Evolutionary conservation across 2,888 invertebrate genomes (phyloP), one percentile per base, ranked within the genome.

Genomic region (Drosophila rellima): DNA sequence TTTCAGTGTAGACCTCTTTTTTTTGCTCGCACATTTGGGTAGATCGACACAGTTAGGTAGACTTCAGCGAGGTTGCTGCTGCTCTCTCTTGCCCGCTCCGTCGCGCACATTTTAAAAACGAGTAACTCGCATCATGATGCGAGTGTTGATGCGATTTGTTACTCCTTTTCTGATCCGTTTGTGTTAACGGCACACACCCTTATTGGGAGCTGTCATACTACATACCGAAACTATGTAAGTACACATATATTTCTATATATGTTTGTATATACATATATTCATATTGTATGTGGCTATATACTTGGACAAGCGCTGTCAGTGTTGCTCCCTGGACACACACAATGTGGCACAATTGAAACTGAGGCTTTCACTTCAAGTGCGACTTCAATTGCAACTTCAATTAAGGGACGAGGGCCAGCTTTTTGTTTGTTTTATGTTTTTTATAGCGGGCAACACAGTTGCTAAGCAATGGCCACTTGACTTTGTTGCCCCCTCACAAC

Each of bases 361-460:
- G 56, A 69, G 51, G 71, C 71, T 51, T 69, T 52, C 55, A 33
- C 62, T 78, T 62, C 37, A 73, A 74, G 78, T 72, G 59, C 56
- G 48, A 66, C 79, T 77, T 75, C 63, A 75, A 75, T 61, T 70
- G 61, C 71, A 59, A 76, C 67, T 74, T 64, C 68, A 74, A 72
- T 73, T 72, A 56, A 61, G 50, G 31, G 20, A 31, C 4, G 15
- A 33, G 37, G 10, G 13, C 48, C 48, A 17, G 54, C 18, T 54
- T 23, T 20, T 26, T 26, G 6, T 7, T 26, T 26, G 1, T 26
- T 31, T 26, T n/a, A n/a, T n/a, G 3, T 17, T 55, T 67, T 71
- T 85, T 67, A 77, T 69, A 63, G 64, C 64, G 48, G 18, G 54
- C 76, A 81, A 80, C 79, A 84, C 40, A 70, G 82, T 84, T 68